Conservation (phyloP, 2,888 invertebrate genomes). For the Parthenolecanium corni region DNA sequence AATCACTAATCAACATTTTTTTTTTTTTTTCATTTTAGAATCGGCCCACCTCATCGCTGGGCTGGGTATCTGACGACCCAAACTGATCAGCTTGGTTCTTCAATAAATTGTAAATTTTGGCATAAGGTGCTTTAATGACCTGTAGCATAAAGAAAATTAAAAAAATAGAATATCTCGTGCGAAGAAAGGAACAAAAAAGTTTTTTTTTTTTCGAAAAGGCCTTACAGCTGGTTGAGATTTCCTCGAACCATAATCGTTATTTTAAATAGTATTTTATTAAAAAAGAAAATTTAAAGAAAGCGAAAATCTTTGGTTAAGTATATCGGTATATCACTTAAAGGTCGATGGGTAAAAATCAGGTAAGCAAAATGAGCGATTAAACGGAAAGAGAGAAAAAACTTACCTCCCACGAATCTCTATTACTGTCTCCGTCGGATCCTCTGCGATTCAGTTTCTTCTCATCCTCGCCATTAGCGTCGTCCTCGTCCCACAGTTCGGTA, state of each 20-base stretch:
- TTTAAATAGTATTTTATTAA: not conserved
- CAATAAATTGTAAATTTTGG: constrained; percentile 92
- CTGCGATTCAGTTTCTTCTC: constrained; percentile 36
- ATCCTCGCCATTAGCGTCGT: constrained; percentile 35
- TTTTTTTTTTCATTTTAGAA: not conserved
- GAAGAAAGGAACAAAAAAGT: not conserved
- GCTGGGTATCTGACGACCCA: constrained; percentile 51
- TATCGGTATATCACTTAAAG: not conserved
- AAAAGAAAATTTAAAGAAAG: not conserved
- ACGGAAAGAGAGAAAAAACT: constrained; percentile 39
- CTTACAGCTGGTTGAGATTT: not conserved
- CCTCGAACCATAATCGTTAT: not conserved
- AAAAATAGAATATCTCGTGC: constrained; percentile 2
- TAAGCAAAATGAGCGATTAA: not conserved
- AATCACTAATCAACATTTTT: too few species aligned
- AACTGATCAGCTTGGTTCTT: constrained; percentile 78
- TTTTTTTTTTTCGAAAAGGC: constrained; percentile 5
- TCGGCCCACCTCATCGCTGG: constrained; percentile 37
- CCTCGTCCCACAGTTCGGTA: constrained; percentile 71
- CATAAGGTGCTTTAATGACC: constrained; percentile 94
- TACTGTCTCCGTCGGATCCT: constrained; percentile 42
- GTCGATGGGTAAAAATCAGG: not conserved
- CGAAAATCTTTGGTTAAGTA: not conserved
- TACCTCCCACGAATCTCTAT: constrained; percentile 90
- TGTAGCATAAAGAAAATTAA: constrained; percentile 40